phyloP scores from a whole-genome alignment of 2,797 vertebrate species.

The Enteromius paludinosus region DNA sequence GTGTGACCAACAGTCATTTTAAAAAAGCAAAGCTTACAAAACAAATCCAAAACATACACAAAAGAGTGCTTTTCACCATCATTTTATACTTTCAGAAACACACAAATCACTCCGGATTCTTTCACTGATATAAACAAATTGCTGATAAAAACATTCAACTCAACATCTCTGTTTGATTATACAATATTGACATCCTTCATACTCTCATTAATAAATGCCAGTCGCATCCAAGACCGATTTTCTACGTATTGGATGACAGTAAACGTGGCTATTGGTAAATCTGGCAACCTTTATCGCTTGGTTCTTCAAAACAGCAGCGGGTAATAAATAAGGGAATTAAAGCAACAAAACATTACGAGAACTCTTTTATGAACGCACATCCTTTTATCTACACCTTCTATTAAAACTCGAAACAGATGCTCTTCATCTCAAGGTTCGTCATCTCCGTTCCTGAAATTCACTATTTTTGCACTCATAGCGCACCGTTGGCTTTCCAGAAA shows the following conservation, averaged over 20 bases:
- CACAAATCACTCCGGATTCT: background rate
- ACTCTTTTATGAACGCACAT: conserved; percentile 16
- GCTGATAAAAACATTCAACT: conserved; percentile 4
- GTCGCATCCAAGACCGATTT: background rate
- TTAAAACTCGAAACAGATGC: background rate
- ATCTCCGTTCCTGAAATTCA: conserved; percentile 13
- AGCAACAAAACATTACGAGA: conserved; percentile 33
- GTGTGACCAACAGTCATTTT: conserved; percentile 4
- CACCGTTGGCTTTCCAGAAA: conserved; percentile 30
- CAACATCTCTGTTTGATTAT: background rate
- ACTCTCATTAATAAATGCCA: conserved; percentile 12
- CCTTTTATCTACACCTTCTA: conserved; percentile 15
- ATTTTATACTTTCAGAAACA: conserved; percentile 6
- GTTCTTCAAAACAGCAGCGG: conserved; percentile 15
- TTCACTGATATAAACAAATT: conserved; percentile 18
- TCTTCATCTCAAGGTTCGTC: background rate
- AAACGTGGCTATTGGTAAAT: background rate
- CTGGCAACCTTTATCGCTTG: conserved; percentile 8
- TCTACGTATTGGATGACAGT: conserved; percentile 7
- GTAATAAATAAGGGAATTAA: conserved; percentile 1
- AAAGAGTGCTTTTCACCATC: conserved; percentile 10
- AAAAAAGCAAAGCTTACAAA: conserved; percentile 19
- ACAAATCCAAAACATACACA: conserved; percentile 21
- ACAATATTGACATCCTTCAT: conserved; percentile 7
- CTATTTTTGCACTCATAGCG: background rate